Conservation (phyloP, 30 jellyfish, hydroid and myxozoan species). For the Cassiopea xamachana region DNA sequence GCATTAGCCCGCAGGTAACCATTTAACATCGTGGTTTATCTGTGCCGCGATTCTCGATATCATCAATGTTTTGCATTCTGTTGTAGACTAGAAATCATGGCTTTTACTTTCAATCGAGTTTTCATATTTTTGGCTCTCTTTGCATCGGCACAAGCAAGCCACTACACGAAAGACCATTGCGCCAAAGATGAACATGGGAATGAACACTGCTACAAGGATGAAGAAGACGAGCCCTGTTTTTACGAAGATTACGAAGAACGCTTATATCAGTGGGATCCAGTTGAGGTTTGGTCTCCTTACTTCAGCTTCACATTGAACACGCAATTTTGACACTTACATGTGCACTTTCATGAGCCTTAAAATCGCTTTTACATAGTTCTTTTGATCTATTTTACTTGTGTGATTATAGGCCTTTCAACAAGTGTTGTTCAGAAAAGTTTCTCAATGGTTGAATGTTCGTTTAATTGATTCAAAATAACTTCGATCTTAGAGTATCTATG, state of each 20-base stretch:
- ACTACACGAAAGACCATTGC: slow-evolving; percentile 48
- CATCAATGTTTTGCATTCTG: neutral
- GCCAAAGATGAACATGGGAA: slow-evolving; percentile 76
- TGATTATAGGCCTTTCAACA: no score
- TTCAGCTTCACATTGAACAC: neutral
- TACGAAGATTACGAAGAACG: slow-evolving; percentile 71
- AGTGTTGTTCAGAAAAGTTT: no score
- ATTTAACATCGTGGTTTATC: neutral
- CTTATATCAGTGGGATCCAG: slow-evolving; percentile 96
- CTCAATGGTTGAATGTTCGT: no score
- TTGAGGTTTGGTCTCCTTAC: slow-evolving; percentile 74
- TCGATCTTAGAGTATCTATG: no score
- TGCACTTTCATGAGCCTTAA: no score
- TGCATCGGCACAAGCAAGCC: slow-evolving; percentile 5
- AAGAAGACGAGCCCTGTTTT: slow-evolving; percentile 76
- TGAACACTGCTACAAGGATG: slow-evolving; percentile 77
- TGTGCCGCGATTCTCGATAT: neutral
- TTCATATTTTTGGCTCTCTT: neutral
- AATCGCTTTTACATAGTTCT: no score
- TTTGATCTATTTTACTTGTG: no score
- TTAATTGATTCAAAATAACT: no score
- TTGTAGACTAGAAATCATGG: neutral
- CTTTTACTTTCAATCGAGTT: neutral
- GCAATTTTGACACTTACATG: neutral
- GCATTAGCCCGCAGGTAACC: slow-evolving; percentile 14